A percentile compares a stretch with the other conserved stretches of the same genome.
phyloP scores from a whole-genome alignment of 2,888 invertebrate genomes.

The Eupithecia exiguata region DNA sequence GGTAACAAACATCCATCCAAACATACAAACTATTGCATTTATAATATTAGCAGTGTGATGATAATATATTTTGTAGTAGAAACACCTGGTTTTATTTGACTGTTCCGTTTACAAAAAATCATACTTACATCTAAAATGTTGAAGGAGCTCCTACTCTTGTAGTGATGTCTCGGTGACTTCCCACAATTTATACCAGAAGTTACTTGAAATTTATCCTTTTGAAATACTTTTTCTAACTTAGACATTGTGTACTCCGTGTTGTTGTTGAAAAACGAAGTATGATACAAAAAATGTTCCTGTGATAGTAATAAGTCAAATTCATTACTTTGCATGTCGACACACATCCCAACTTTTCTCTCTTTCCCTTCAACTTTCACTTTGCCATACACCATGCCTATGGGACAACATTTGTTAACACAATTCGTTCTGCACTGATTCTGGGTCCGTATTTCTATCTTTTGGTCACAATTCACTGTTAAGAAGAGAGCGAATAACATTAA shows the following conservation, averaged over 20 bases:
- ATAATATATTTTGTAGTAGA: not conserved
- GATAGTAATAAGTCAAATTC: constrained; percentile 33
- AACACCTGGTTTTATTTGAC: not conserved
- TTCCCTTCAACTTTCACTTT: constrained; percentile 24
- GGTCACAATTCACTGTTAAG: constrained; percentile 29
- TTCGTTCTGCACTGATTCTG: constrained; percentile 42
- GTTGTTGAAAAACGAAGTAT: constrained; percentile 9
- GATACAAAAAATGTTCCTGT: constrained; percentile 42
- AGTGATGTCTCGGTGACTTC: constrained; percentile 31
- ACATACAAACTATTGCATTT: no score
- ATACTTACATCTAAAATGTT: constrained; percentile 51
- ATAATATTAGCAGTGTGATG: no score
- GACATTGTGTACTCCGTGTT: constrained; percentile 15
- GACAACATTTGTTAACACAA: constrained; percentile 63
- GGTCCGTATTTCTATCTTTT: constrained; percentile 31
- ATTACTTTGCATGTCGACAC: constrained; percentile 27
- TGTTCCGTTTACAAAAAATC: not conserved
- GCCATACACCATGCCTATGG: constrained; percentile 48
- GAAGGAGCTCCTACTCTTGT: constrained; percentile 37
- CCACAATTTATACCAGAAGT: constrained; percentile 48
- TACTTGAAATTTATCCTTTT: constrained; percentile 40
- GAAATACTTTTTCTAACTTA: constrained; percentile 34
- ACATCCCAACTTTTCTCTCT: constrained; percentile 25
- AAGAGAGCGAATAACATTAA: constrained; percentile 24
- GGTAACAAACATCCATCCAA: no score